Base-by-base conservation (phyloP, 2,888 invertebrate species). In the Chorisops tibialis region DNA sequence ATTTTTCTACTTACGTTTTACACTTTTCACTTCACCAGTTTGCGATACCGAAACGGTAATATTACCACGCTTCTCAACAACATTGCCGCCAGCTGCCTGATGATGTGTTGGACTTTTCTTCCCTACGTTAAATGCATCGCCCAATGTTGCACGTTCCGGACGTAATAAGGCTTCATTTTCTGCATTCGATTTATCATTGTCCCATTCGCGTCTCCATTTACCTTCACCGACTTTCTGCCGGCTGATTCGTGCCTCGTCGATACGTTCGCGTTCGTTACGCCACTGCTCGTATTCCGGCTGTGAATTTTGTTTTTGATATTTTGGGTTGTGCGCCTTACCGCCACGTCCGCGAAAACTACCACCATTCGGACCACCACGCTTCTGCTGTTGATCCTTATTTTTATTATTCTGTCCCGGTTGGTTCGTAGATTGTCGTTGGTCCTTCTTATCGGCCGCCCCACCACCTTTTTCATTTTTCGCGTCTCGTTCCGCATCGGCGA, bases 181-280 rank as follows among this genome's bases (percentile, higher is more conserved):
- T 9, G 52, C 22, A 63, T 64, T 62, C 68, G 73, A 73, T 68
- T 79, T 79, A 61, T 79, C 74, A 54, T 73, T 75, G 66, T 79
- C 79, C 79, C 79, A 79, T 64, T 79, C 79, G 51, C 79, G 70
- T 35, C 76, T 71, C 79, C 79, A 79, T 67, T 77, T 79, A n/a
- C 79, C 79, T 62, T 78, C 79, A 1, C 77, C 76, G 18, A 75
- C 75, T 68, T 75, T 75, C 59, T 79, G 79, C 48, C 79, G 72
- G 64, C 72, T 77, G 24, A 79, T 79, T 12, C 79, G 73, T 59
- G 75, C 78, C 60, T 77, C 75, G 56, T 79, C 79, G 16, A 79
- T 78, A 14, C 75, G 73, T 69, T 77, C 76, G 21, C 79, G 71
- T 65, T 79, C 79, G 21, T 75, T 76, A 63, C 78, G 71, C 79